Conservation (phyloP, 2,113 vertebrate genomes). For the Campylorhamphus procurvoides region DNA sequence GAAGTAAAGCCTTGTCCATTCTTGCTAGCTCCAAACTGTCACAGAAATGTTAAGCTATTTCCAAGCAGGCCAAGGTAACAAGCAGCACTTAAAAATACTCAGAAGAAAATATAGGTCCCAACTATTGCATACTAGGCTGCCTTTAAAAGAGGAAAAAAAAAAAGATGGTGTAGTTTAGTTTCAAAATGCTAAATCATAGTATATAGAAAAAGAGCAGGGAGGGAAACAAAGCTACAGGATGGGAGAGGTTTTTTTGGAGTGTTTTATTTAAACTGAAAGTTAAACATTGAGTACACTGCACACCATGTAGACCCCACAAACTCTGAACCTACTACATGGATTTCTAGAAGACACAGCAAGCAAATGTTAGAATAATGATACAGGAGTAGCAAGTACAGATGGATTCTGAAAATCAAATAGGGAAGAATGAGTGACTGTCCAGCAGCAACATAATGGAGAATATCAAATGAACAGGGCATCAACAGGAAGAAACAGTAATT, state of each 20-base stretch:
- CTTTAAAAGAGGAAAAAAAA: background rate
- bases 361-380: background rate
- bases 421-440: background rate
- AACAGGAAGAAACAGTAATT: background rate
- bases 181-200: background rate
- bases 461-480: background rate
- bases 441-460: background rate
- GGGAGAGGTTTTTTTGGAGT: background rate
- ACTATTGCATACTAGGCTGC: background rate
- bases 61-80: background rate
- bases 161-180: background rate
- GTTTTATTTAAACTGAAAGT: background rate
- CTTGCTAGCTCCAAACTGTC: background rate
- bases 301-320: background rate
- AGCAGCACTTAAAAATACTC: background rate
- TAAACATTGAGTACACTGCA: background rate
- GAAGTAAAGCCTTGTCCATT: background rate
- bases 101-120: background rate
- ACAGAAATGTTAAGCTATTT: background rate
- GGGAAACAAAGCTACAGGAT: background rate
- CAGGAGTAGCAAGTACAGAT: background rate
- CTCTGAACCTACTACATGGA: background rate
- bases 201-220: background rate
- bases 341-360: background rate
- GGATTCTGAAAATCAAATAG: background rate